Percentiles rank a stretch among this genome's conserved stretches.
phyloP scores from a whole-genome alignment of 2,888 invertebrate species.

The Leucophenga maculata region DNA sequence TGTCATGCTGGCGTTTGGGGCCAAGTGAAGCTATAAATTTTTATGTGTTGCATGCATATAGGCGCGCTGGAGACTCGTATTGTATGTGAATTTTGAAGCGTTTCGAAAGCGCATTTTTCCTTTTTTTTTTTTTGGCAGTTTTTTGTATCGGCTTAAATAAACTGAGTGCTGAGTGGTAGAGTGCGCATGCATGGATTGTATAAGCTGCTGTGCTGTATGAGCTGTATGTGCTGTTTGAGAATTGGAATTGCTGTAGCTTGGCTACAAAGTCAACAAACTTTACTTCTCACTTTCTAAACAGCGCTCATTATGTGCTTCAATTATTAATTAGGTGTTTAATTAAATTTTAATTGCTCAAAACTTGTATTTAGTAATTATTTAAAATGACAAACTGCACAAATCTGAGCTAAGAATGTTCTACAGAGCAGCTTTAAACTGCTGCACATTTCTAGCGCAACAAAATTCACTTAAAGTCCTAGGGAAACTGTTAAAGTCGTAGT shows the following conservation, averaged over 20 bases:
- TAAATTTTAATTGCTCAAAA: slow-evolving; percentile 7
- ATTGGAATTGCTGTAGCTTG: background rate
- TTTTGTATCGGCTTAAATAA: background rate
- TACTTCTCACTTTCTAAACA: background rate
- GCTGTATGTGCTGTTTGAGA: background rate
- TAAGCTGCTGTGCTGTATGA: too few relatives aligned
- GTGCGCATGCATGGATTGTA: too few relatives aligned
- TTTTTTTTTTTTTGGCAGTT: background rate
- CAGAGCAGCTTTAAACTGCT: too few relatives aligned
- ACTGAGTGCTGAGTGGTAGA: background rate
- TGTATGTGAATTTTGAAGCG: background rate
- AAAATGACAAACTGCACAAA: background rate
- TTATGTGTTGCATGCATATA: slow-evolving; percentile 44
- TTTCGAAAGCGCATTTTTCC: background rate
- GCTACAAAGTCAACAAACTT: slow-evolving; percentile 1
- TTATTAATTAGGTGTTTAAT: slow-evolving; percentile 1
- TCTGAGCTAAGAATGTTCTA: too few relatives aligned
- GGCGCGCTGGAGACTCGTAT: slow-evolving; percentile 23
- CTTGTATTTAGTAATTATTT: too few relatives aligned
- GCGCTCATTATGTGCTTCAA: slow-evolving; percentile 1
- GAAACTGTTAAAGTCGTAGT: too few relatives aligned
- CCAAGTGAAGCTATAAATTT: slow-evolving; percentile 49
- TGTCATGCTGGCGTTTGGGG: slow-evolving; percentile 1
- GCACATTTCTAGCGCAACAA: too few relatives aligned
- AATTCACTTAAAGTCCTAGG: too few relatives aligned